Base-by-base conservation (phyloP, 2,888 invertebrate species). In the Parapristionchus giblindavisi region DNA sequence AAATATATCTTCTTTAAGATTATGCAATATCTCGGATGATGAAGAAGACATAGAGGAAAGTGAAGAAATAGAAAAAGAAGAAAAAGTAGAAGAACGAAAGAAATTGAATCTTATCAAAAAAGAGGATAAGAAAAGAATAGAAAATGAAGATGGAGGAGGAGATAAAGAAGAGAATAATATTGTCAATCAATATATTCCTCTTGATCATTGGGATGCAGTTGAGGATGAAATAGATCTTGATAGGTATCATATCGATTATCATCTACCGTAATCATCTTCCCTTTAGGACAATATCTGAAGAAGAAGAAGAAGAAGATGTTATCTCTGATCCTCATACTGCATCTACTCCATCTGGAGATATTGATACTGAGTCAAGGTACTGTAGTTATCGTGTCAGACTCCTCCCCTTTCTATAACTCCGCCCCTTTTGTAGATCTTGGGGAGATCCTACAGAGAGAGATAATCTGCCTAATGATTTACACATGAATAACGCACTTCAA, bases 191-290 rank as follows among this genome's bases (percentile, higher is more conserved):
- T 43, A 8, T 14, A 43, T 40, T 11, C 63, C 63, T 2, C n/a
- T 36, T 14, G 63, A 63, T 24, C 63, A 63, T 21, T 63, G 63
- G 63, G 63, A 63, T 34, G 63, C 36, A 24, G 40, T 24, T 38
- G 43, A 40, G 63, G 63, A 29, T 32, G 11, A 32, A 14, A 34
- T 17, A 58, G 6, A 29, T 32, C 6, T 14, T 24, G 36, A 34
- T 34, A 34, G 36, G 43, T 14, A 36, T 60, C 21, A 21, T 60
- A 21, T 17, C 17, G 60, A 27, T 21, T 11, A 24, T 11, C 24
- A 54, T 29, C 24, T 54, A n/a, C n/a, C 54, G 54, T 54, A 54
- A 11, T 21, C 27, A n/a, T n/a, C 24, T 60, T 60, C 60, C 36
- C 3, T 24, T n/a, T 40, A 63, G 63, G 63, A 63, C 63, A 40